These are phyloP conservation scores for Drosophila ustulata DNA, from an alignment of 2,888 invertebrate species.

Conservation along the genomic window DNA sequence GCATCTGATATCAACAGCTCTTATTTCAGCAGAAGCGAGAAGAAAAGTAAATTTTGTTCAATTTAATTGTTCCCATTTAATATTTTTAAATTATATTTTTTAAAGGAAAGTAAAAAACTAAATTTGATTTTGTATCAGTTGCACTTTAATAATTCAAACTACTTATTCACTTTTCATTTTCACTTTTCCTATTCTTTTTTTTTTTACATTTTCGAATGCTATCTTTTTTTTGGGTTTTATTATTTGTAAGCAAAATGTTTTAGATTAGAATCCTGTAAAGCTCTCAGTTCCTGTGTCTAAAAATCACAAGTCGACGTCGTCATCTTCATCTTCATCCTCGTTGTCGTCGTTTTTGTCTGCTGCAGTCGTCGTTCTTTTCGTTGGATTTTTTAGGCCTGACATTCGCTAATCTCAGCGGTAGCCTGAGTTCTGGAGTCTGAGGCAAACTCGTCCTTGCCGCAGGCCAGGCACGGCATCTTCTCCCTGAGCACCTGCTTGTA, in stretches of 20 bases:
- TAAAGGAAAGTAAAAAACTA: not conserved
- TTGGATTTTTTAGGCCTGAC: conserved; percentile 71
- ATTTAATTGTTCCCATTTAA: too few species aligned
- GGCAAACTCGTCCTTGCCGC: conserved; percentile 79
- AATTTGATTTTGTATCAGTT: conserved; percentile 82
- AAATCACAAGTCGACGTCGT: conserved; percentile 29
- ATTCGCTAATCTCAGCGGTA: conserved; percentile 82
- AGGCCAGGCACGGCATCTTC: conserved; percentile 88
- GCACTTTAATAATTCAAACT: conserved; percentile 59
- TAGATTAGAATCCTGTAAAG: conserved; percentile 52
- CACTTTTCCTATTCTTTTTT: conserved; percentile 7
- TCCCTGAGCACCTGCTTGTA: conserved; percentile 87
- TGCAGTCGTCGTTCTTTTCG: conserved; percentile 70
- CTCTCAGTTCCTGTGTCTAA: conserved; percentile 53
- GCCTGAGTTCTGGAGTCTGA: conserved; percentile 80
- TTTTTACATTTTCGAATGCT: conserved; percentile 58
- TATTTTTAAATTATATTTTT: too few species aligned
- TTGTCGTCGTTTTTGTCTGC: conserved; percentile 31
- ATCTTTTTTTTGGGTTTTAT: conserved; percentile 62
- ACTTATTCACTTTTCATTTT: conserved; percentile 40
- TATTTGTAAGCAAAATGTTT: conserved; percentile 44
- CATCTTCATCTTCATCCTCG: not conserved
- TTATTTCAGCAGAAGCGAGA: not conserved
- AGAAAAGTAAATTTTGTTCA: conserved; percentile 39
- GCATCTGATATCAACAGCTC: conserved; percentile 40